These are phyloP conservation scores for Origma solitaria DNA, from an alignment of 2,113 vertebrate genomes.

Conservation along the genomic window DNA sequence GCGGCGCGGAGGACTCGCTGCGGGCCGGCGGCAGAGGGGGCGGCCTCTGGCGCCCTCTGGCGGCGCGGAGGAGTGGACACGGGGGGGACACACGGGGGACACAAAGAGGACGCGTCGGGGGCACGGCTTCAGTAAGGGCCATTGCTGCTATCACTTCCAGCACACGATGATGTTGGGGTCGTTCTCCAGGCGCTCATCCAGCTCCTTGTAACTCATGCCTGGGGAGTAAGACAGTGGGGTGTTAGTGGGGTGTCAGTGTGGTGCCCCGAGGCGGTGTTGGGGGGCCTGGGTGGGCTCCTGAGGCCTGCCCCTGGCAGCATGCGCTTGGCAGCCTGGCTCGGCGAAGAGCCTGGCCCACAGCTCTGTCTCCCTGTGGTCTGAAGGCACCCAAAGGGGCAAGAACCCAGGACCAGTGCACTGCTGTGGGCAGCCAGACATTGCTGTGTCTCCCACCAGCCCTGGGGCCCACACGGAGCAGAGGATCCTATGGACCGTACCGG, in stretches of 20 bases:
- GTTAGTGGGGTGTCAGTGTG: neutral
- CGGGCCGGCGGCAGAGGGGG: neutral
- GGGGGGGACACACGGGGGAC: neutral
- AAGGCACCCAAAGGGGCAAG: neutral
- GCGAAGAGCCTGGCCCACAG: neutral
- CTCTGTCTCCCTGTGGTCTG: fast-evolving
- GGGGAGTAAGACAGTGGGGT: neutral
- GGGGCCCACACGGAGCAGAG: fast-evolving
- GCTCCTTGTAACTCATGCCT: slow-evolving; percentile 96
- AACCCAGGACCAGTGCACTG: fast-evolving
- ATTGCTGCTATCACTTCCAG: slow-evolving; percentile 70
- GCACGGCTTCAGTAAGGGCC: neutral
- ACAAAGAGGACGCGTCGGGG: fast-evolving
- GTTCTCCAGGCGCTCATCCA: slow-evolving; percentile 95
- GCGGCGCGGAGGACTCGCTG: neutral
- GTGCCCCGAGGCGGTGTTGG: fast-evolving
- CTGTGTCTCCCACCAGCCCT: fast-evolving
- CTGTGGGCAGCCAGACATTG: neutral
- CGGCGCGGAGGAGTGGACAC: neutral
- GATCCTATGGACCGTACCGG: slow-evolving; percentile 59
- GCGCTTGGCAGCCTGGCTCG: neutral
- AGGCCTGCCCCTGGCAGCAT: fast-evolving
- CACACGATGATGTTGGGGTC: slow-evolving; percentile 97
- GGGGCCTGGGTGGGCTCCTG: too few relatives aligned
- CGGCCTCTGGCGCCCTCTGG: neutral